Evolutionary conservation across 2,888 invertebrate genomes (phyloP).

Genomic region (Hyles lineata): DNA sequence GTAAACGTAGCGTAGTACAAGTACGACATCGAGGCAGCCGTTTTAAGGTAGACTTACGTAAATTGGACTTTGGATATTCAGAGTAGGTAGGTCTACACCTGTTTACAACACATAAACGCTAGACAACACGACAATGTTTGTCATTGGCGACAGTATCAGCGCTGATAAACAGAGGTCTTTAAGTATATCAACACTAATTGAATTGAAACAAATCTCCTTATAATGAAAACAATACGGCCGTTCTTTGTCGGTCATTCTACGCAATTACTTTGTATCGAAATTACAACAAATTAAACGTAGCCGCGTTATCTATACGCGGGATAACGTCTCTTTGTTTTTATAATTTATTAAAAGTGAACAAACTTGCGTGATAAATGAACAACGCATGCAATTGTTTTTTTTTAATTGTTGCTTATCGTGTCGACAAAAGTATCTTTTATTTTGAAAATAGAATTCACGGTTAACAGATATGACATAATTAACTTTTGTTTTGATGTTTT

Average conservation of each 20-base stretch:
- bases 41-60: no score
- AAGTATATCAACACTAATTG: conserved; percentile 15
- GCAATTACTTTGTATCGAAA: conserved; percentile 30
- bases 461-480: not conserved
- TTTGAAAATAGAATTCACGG: not conserved
- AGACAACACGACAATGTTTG: conserved; percentile 2
- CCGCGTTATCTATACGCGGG: conserved; percentile 24
- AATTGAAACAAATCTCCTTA: conserved; percentile 29
- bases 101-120: not conserved
- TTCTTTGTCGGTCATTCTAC: conserved; percentile 31
- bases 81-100: not conserved
- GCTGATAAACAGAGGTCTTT: conserved; percentile 19
- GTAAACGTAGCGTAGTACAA: no score
- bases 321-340: conserved; percentile 29
- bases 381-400: conserved; percentile 22
- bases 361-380: conserved; percentile 25
- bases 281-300: conserved; percentile 28
- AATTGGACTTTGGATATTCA: not conserved
- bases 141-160: conserved; percentile 13
- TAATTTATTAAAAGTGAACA: conserved; percentile 31
- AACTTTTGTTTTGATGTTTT: no score
- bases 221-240: conserved; percentile 24
- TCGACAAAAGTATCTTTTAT: not conserved
- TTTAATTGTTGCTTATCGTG: not conserved
- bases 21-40: no score